Conservation (phyloP, 2,888 invertebrate species). For the Subacronicta megacephala region DNA sequence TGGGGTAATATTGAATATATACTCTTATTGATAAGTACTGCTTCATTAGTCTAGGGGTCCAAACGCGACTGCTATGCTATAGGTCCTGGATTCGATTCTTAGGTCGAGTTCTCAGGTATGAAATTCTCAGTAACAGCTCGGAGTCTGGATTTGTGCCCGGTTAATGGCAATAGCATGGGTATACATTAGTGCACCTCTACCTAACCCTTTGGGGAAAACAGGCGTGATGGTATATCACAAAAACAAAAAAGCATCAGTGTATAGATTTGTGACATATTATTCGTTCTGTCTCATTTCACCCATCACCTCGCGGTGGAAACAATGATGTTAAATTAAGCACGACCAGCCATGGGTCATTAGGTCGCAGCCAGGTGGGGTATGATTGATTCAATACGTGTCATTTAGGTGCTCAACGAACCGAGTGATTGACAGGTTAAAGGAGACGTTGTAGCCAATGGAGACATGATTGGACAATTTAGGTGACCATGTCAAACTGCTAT, state of each 20-base stretch:
- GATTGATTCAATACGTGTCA: conserved; percentile 74
- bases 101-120: no score
- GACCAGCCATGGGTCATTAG: conserved; percentile 78
- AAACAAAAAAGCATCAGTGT: neutral
- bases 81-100: no score
- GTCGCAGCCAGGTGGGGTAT: conserved; percentile 69
- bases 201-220: no score
- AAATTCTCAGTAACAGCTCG: no score
- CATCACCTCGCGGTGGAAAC: conserved; percentile 66
- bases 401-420: conserved; percentile 66
- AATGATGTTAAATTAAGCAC: conserved; percentile 78
- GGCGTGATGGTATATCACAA: neutral
- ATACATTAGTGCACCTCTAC: no score
- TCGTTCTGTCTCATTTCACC: conserved; percentile 57
- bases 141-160: no score
- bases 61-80: no score
- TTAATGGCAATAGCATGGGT: no score
- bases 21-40: no score
- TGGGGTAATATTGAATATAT: no score
- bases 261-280: conserved; percentile 20
- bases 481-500: no score
- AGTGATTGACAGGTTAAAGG: conserved; percentile 49
- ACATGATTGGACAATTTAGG: conserved; percentile 1
- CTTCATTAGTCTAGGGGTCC: no score
- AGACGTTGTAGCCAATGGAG: conserved; percentile 14